Evolutionary conservation across 2,888 invertebrate genomes (phyloP), one percentile per base, ranked within the genome.

Genomic region (Latrodectus hesperus): DNA sequence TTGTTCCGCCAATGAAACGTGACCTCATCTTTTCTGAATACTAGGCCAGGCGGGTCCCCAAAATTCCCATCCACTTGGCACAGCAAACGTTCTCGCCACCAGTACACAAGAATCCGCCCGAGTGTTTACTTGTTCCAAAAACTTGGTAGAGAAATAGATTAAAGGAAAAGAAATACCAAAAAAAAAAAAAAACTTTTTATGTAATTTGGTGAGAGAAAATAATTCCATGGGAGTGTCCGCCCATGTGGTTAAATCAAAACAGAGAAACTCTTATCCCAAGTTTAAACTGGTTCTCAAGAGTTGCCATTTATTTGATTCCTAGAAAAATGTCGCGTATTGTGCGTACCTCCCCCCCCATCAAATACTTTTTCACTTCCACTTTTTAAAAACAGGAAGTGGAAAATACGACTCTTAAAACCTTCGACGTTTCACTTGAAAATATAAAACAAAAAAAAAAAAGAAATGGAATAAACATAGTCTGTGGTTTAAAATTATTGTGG

Each of bases 1-100:
- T 79, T 79, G 79, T 79, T 79, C 79, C 55, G 12, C 11, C 55
- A 26, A 51, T 53, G 67, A 67, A 74, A 83, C 70, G 71, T 83
- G 83, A 76, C 83, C 76, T 71, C 83, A 83, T 71, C 83, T 26
- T 51, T 75, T 26, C 12, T 51, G n/a, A 55, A 81, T 81, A 67
- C 65, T 74, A 67, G 81, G 81, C 53, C 81, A 81, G 72, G 67
- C 67, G 74, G 74, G 81, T 60, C 73, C 81, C 26, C 16, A 17
- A n/a, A 52, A 22, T 6, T 4, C 6, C 38, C 73, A 22, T 22
- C 53, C n/a, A 73, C 52, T 16, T 16, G 14, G n/a, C 73, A 75
- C 16, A 75, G 60, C 67, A 11, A 68, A 68, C 26, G 10, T 38
- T 68, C 26, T 22, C 26, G 26, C 38, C 6, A 60, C 16, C n/a